These are phyloP conservation scores for Potamarius usumacintae DNA, from an alignment of 2,113 vertebrate species.

Conservation along the genomic window DNA sequence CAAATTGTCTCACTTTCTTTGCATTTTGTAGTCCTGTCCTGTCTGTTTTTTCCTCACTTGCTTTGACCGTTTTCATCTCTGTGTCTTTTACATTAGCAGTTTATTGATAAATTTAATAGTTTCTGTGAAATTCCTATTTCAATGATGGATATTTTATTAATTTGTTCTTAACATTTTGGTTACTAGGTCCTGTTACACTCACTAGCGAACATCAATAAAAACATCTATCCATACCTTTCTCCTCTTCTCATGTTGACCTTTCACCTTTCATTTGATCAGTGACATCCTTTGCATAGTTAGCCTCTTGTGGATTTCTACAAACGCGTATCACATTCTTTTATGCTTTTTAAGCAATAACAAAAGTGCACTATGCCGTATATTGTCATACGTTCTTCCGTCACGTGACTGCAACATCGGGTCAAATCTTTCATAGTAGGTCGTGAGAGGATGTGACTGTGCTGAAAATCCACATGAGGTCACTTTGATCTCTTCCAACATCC, in stretches of 20 bases:
- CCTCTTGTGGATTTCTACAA: slow-evolving; percentile 68
- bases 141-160: neutral
- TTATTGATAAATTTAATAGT: slow-evolving; percentile 19
- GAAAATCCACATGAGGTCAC: slow-evolving; percentile 71
- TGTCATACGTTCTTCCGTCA: neutral
- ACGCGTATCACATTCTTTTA: neutral
- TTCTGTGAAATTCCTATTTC: neutral
- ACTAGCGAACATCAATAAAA: slow-evolving; percentile 2
- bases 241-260: neutral
- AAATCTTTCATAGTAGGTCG: neutral
- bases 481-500: slow-evolving; percentile 48
- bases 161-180: neutral
- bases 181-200: slow-evolving; percentile 19
- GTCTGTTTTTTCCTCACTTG: neutral
- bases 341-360: neutral
- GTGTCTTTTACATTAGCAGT: slow-evolving; percentile 11
- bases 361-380: neutral
- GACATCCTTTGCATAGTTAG: neutral
- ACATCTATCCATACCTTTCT: slow-evolving; percentile 21
- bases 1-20: slow-evolving; percentile 17
- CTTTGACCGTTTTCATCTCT: slow-evolving; percentile 24
- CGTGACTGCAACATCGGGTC: neutral
- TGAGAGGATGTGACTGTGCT: slow-evolving; percentile 24
- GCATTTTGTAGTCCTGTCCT: slow-evolving; percentile 36
- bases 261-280: neutral